phyloP scores from a whole-genome alignment of 2,888 invertebrate genomes.

The Eupeodes luniger region DNA sequence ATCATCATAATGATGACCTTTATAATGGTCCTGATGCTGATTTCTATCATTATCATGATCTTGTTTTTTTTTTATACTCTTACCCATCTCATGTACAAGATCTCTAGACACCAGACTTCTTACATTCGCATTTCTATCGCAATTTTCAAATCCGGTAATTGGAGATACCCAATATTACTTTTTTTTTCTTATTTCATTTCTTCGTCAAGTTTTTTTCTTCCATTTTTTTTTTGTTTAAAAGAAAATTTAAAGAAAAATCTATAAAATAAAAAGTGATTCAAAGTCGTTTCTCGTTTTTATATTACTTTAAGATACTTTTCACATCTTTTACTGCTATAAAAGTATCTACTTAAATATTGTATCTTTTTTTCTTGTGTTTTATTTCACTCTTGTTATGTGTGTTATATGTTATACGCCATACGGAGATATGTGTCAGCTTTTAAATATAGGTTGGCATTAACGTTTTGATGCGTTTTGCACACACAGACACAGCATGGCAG shows the following conservation, averaged over 20 bases:
- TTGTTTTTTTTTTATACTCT: not conserved
- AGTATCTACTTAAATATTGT: conserved; percentile 26
- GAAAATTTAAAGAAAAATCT: conserved; percentile 23
- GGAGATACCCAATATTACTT: conserved; percentile 12
- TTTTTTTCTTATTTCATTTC: conserved; percentile 5
- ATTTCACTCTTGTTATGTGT: conserved; percentile 13
- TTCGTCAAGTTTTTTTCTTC: not conserved
- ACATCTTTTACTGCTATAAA: conserved; percentile 55
- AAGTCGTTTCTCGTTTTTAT: conserved; percentile 33
- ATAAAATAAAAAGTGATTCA: conserved; percentile 13
- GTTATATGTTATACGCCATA: not conserved
- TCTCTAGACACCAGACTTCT: not conserved
- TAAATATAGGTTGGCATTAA: conserved; percentile 71
- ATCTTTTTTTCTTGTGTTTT: conserved; percentile 7
- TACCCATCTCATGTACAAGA: not conserved
- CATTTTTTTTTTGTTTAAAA: conserved; percentile 3
- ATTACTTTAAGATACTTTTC: conserved; percentile 60
- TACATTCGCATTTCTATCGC: conserved; percentile 17
- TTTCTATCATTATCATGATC: not conserved
- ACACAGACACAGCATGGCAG: not conserved
- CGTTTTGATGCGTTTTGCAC: conserved; percentile 69
- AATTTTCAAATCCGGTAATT: conserved; percentile 65
- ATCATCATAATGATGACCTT: conserved; percentile 43
- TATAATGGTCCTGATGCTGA: conserved; percentile 35
- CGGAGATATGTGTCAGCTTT: conserved; percentile 54